Evolutionary conservation across 1,140 invertebrate species (phyloP).

Genomic region (Neodiprion virginianus): DNA sequence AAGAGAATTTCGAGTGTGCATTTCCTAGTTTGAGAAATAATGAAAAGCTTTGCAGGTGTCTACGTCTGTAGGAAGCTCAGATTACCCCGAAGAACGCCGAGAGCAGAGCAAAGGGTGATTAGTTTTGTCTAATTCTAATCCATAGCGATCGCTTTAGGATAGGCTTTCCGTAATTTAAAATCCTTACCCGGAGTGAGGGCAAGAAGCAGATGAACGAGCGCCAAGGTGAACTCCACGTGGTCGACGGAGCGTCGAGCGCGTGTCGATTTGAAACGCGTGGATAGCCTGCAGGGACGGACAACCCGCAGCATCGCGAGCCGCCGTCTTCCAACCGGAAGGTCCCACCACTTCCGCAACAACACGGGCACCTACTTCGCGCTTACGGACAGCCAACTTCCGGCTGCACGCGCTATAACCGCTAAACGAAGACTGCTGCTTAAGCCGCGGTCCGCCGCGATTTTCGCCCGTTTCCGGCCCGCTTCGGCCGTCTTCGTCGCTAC

Average conservation of each 20-base stretch:
- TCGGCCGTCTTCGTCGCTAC: background rate
- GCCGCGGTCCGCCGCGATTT: background rate
- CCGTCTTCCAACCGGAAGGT: background rate
- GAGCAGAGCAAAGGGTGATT: too few species aligned
- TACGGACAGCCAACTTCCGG: background rate
- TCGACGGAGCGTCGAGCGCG: background rate
- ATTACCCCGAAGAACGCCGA: too few species aligned
- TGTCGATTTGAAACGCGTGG: background rate
- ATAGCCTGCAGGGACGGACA: background rate
- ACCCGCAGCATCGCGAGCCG: background rate
- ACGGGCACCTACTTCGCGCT: background rate
- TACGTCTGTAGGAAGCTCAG: too few species aligned
- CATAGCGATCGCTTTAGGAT: too few species aligned
- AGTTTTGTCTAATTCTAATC: too few species aligned
- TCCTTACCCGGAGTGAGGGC: background rate
- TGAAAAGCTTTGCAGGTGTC: too few species aligned
- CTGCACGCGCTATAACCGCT: constrained; percentile 1
- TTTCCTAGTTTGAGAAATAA: too few species aligned
- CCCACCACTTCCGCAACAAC: background rate
- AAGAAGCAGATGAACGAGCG: background rate
- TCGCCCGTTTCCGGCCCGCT: background rate
- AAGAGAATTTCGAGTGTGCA: too few species aligned
- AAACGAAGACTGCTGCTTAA: constrained; percentile 2
- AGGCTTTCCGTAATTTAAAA: background rate
- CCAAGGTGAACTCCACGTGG: background rate